Evolutionary conservation across 2,888 invertebrate genomes (phyloP).

Genomic region (Empis stercorea): DNA sequence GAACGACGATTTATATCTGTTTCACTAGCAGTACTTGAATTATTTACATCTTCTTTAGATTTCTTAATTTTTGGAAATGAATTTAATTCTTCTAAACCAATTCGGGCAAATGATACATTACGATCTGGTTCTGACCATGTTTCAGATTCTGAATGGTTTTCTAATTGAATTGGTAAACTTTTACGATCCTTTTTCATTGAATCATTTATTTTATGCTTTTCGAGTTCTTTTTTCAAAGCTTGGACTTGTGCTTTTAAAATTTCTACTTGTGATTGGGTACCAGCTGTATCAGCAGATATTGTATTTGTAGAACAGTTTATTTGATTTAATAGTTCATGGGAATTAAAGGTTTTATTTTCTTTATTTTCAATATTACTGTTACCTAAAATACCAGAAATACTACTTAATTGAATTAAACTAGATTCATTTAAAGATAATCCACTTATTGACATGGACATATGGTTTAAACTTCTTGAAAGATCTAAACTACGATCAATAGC

Average conservation of each 20-base stretch:
- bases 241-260: constrained; percentile 25
- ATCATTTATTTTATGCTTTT: constrained; percentile 21
- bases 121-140: constrained; percentile 81
- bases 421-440: constrained; percentile 37
- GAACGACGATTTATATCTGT: constrained; percentile 19
- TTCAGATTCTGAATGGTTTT: constrained; percentile 55
- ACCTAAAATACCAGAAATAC: constrained; percentile 36
- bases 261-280: constrained; percentile 7
- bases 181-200: constrained; percentile 26
- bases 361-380: constrained; percentile 13
- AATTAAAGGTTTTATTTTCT: constrained; percentile 24
- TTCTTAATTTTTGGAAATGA: not conserved
- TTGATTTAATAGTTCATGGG: constrained; percentile 21
- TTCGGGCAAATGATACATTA: constrained; percentile 65
- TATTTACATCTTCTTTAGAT: not conserved
- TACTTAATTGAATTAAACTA: constrained; percentile 38
- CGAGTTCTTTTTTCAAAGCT: constrained; percentile 24
- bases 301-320: not conserved
- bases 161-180: constrained; percentile 23
- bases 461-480: constrained; percentile 39
- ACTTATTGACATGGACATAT: constrained; percentile 29
- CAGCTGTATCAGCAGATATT: not conserved
- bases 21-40: constrained; percentile 29
- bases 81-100: constrained; percentile 47
- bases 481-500: constrained; percentile 43